Percentiles rank a stretch among this genome's conserved stretches.
These are phyloP conservation scores for Gymnosoma rotundatum DNA, from an alignment of 2,888 invertebrate species.

Conservation along the genomic window DNA sequence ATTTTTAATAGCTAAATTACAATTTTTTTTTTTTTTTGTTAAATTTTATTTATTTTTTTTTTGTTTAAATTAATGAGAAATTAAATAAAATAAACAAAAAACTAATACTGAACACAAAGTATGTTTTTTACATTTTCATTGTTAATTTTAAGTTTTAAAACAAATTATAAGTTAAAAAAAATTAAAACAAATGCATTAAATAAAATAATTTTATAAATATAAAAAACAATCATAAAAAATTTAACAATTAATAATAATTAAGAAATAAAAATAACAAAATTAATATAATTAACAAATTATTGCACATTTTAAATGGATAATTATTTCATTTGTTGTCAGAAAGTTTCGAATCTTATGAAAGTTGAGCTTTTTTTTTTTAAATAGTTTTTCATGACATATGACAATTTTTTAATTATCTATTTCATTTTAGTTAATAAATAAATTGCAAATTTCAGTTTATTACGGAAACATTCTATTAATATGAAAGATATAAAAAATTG, in stretches of 20 bases:
- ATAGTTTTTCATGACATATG: too few relatives aligned
- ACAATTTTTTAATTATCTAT: too few relatives aligned
- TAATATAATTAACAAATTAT: constrained; percentile 49
- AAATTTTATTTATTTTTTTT: constrained; percentile 45
- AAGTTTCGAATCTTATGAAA: not conserved
- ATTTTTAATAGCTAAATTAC: constrained; percentile 68
- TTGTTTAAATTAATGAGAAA: constrained; percentile 34
- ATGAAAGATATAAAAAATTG: too few relatives aligned
- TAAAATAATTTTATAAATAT: not conserved
- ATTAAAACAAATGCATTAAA: constrained; percentile 40
- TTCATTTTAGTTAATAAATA: too few relatives aligned
- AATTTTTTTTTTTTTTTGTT: constrained; percentile 54
- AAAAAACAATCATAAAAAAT: constrained; percentile 21
- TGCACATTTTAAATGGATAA: constrained; percentile 48
- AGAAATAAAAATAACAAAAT: constrained; percentile 29
- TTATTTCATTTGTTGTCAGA: constrained; percentile 17
- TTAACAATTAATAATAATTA: constrained; percentile 36
- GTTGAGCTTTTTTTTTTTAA: too few relatives aligned
- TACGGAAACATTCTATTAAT: too few relatives aligned
- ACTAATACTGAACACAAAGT: constrained; percentile 68
- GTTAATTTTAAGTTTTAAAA: constrained; percentile 18
- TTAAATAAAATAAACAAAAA: constrained; percentile 23
- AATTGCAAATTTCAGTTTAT: too few relatives aligned
- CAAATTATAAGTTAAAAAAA: constrained; percentile 16
- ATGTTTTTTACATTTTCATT: constrained; percentile 21